Evolutionary conservation across 2,797 vertebrate genomes (phyloP), one percentile per base, ranked within the genome.

Genomic region (Sparidentex hasta): DNA sequence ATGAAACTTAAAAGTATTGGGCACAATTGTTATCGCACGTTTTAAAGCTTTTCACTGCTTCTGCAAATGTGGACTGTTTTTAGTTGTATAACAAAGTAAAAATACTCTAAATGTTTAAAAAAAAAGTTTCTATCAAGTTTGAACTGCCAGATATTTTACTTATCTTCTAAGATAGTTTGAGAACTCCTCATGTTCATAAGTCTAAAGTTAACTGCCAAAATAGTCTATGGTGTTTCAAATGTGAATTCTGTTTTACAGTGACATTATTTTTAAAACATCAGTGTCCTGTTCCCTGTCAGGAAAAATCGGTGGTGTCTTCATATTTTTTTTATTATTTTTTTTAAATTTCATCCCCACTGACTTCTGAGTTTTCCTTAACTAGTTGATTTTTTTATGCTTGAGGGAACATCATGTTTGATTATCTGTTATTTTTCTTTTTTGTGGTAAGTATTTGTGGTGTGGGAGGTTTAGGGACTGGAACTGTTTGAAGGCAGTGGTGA

Each of bases 401-500:
- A 87, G 89, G 88, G 86, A 87, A 78, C 54, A 61, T 82, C 54
- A 75, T 76, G 20, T 82, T 87, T 72, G 38, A 54, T 76, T 78
- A 52, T 23, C 14, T 50, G 70, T 66, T 47, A 47, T 27, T 55
- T 62, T 81, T 57, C 57, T 23, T 74, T 52, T 72, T 70, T 55
- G 4, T 59, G 58, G 71, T 27, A 79, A 41, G 62, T 85, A 23
- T 84, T 90, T 88, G 83, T 55, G 55, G 48, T 50, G 62, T 81
- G 59, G 65, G 47, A 25, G 17, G 71, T 85, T 83, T 58, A 61
- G 63, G 80, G 78, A 90, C 89, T 82, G 84, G 85, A 92, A 85
- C 58, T 75, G 67, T 90, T 90, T 81, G 63, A 87, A 78, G 73
- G 76, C 75, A 62, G 78, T 17, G 76, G 88, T 89, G 88, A 92